These are phyloP conservation scores for Athalia rosae DNA, from an alignment of 2,888 invertebrate species.

Conservation along the genomic window DNA sequence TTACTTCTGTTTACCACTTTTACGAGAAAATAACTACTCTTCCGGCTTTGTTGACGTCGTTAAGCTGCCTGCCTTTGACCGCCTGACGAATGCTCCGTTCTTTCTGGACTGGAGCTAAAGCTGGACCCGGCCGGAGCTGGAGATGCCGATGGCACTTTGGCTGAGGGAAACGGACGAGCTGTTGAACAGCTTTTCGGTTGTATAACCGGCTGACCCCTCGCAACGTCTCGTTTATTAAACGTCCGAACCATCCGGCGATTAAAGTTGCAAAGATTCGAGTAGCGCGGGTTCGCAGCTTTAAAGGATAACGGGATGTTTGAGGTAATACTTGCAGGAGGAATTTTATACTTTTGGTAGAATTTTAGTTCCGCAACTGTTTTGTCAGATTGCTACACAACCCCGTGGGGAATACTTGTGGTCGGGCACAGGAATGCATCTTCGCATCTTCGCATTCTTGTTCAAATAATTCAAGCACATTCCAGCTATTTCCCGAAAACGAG, in stretches of 20 bases:
- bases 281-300: neutral
- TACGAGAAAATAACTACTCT: conserved; percentile 44
- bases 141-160: neutral
- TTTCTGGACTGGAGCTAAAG: neutral
- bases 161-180: neutral
- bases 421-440: conserved; percentile 17
- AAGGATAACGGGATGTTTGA: conserved; percentile 12
- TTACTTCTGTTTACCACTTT: conserved; percentile 46
- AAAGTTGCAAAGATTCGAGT: neutral
- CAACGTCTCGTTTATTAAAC: neutral
- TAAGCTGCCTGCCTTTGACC: conserved; percentile 21
- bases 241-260: neutral
- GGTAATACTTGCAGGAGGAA: neutral
- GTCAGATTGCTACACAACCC: conserved; percentile 20
- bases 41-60: conserved; percentile 44
- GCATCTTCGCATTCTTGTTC: conserved; percentile 23
- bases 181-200: neutral
- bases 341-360: conserved; percentile 1
- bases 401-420: conserved; percentile 17
- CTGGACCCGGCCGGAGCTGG: neutral
- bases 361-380: neutral
- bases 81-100: conserved; percentile 26
- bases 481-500: neutral
- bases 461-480: conserved; percentile 25
- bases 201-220: neutral